Evolutionary conservation across 2,888 invertebrate genomes (phyloP).

Genomic region (Atrina japonica): DNA sequence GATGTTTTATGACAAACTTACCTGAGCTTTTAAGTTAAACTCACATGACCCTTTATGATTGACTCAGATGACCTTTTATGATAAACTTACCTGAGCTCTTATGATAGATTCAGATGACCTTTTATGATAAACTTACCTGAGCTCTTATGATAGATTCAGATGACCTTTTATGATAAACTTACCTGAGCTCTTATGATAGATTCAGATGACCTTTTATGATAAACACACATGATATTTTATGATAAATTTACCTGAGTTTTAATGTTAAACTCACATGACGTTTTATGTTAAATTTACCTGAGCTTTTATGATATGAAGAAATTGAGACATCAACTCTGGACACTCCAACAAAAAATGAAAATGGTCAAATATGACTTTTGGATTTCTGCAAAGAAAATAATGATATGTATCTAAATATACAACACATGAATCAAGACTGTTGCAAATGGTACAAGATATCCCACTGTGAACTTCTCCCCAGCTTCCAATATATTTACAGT

Average conservation of each 20-base stretch:
- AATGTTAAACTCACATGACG: constrained; percentile 60
- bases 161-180: constrained; percentile 22
- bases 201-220: not conserved
- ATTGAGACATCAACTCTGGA: constrained; percentile 75
- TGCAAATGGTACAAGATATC: too few species aligned
- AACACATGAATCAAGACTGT: too few species aligned
- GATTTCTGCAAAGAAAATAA: constrained; percentile 68
- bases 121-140: too few species aligned
- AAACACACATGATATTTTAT: constrained; percentile 66
- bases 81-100: too few species aligned
- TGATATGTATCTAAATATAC: too few species aligned
- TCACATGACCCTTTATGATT: too few species aligned
- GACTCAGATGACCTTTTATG: too few species aligned
- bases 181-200: constrained; percentile 65
- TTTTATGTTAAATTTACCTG: constrained; percentile 47
- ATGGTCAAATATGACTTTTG: constrained; percentile 77
- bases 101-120: too few species aligned
- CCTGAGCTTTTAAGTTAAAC: too few species aligned
- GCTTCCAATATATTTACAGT: too few species aligned
- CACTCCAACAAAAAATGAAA: constrained; percentile 77
- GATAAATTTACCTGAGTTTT: not conserved
- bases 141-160: not conserved
- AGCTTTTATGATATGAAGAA: constrained; percentile 68
- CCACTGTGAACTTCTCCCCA: too few species aligned
- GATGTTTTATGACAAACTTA: too few species aligned